Percentiles rank a stretch among this genome's conserved stretches.
phyloP scores from a whole-genome alignment of 1,140 invertebrate species.

The Drosophila punjabiensis region DNA sequence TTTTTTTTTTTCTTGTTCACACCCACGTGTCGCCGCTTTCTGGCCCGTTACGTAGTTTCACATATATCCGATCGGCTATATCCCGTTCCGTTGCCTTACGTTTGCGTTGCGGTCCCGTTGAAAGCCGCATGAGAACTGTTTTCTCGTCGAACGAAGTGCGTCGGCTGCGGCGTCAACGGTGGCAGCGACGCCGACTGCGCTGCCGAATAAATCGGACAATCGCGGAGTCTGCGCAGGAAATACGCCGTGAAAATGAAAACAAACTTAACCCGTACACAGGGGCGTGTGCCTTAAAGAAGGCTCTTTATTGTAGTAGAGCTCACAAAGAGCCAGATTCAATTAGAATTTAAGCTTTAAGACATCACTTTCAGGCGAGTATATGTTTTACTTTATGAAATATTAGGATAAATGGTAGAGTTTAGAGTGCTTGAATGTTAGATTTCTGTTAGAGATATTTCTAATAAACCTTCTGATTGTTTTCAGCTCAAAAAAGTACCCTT shows the following conservation, averaged over 20 bases:
- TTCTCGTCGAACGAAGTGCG: constrained; percentile 10
- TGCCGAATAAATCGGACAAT: constrained; percentile 52
- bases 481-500: not conserved
- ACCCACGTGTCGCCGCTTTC: constrained; percentile 33
- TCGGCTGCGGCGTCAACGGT: constrained; percentile 10
- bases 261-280: constrained; percentile 68
- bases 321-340: no score
- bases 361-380: not conserved
- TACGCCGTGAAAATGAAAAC: constrained; percentile 61
- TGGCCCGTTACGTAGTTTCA: constrained; percentile 31
- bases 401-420: not conserved
- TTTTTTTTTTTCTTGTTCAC: constrained; percentile 11
- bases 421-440: not conserved
- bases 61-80: not conserved
- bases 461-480: no score
- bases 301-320: not conserved
- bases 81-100: constrained; percentile 2
- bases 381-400: not conserved
- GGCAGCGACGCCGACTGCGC: constrained; percentile 38
- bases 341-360: not conserved
- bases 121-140: constrained; percentile 70
- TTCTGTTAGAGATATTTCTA: not conserved
- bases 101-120: constrained; percentile 45
- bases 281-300: constrained; percentile 5
- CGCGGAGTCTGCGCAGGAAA: constrained; percentile 63